Conservation (phyloP, 1,140 invertebrate genomes). For the Eufriesea mexicana region DNA sequence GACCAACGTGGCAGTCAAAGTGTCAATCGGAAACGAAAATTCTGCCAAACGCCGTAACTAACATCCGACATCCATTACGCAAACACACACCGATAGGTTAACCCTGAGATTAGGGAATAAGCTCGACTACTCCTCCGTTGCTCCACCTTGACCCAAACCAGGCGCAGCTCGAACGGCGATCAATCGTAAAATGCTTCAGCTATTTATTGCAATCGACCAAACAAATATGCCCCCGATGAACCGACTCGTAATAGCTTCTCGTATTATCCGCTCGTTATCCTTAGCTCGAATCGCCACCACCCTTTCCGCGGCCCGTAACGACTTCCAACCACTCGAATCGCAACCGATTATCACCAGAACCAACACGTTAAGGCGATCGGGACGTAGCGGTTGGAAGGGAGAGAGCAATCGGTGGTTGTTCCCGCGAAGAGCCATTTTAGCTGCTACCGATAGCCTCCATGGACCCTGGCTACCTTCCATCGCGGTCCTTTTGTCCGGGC, state of each 20-base stretch:
- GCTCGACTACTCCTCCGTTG: not conserved
- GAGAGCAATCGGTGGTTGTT: not conserved
- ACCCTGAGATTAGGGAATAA: not conserved
- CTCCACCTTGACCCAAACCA: constrained; percentile 9
- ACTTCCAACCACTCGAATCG: not conserved
- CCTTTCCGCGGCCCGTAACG: not conserved
- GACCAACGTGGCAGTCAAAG: no score
- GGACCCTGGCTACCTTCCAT: constrained; percentile 37
- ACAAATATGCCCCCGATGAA: constrained; percentile 21
- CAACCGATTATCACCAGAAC: not conserved
- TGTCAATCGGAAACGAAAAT: no score
- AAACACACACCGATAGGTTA: no score
- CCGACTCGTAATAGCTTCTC: constrained; percentile 10
- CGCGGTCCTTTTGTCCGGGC: constrained; percentile 30
- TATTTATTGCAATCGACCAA: constrained; percentile 42
- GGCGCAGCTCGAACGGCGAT: constrained; percentile 8
- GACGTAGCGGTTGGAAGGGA: no score
- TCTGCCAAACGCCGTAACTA: no score
- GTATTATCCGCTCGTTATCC: constrained; percentile 5
- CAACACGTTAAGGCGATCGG: constrained; percentile 4
- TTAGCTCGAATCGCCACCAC: not conserved
- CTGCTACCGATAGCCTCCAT: constrained; percentile 23
- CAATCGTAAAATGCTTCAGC: constrained; percentile 18
- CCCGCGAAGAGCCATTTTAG: constrained; percentile 30
- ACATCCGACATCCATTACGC: no score